Evolutionary conservation across 2,888 invertebrate species (phyloP).

Genomic region (Athalia rosae): DNA sequence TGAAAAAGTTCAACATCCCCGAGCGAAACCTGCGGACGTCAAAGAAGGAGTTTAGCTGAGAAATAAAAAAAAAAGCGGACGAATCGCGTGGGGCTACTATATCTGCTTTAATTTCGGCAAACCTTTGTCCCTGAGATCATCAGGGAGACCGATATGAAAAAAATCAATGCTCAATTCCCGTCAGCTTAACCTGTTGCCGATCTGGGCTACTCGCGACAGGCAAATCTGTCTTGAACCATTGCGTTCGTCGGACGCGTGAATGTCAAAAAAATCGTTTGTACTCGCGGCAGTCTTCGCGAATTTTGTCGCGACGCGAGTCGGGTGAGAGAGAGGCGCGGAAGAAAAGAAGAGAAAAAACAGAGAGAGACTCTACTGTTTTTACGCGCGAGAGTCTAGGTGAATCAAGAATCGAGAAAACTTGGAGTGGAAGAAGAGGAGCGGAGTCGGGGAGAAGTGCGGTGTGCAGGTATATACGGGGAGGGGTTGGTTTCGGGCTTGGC

Average conservation of each 20-base stretch:
- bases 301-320: too few species aligned
- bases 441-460: slow-evolving; percentile 25
- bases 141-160: too few species aligned
- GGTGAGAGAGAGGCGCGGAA: too few species aligned
- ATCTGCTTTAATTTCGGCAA: slow-evolving; percentile 4
- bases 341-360: neutral
- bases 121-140: slow-evolving; percentile 1
- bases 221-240: too few species aligned
- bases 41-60: slow-evolving; percentile 5
- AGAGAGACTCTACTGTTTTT: neutral
- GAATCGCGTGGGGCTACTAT: neutral
- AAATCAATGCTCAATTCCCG: too few species aligned
- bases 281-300: too few species aligned
- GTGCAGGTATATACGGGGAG: slow-evolving; percentile 46
- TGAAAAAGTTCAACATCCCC: slow-evolving; percentile 40
- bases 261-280: too few species aligned
- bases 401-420: neutral
- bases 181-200: too few species aligned
- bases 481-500: slow-evolving; percentile 51
- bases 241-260: too few species aligned
- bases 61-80: slow-evolving; percentile 10
- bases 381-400: neutral
- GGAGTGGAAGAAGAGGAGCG: slow-evolving; percentile 43
- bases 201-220: too few species aligned
- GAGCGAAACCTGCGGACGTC: slow-evolving; percentile 18